These are phyloP conservation scores for Meandrina meandrites DNA, from an alignment of 92 coral and sea anemone genomes.

Conservation along the genomic window DNA sequence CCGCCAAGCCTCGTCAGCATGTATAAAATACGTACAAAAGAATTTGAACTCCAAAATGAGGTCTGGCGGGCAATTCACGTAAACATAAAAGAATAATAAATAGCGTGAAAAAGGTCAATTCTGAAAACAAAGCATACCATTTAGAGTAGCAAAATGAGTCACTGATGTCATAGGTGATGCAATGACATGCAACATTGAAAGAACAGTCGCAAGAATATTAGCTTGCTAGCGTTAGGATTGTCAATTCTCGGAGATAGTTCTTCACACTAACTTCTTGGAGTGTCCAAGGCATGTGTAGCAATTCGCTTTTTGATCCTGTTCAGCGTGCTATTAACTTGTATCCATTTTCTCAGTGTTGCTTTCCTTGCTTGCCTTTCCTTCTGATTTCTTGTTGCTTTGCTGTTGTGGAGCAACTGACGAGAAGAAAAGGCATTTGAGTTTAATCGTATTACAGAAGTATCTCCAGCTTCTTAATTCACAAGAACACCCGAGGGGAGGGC, in stretches of 20 bases:
- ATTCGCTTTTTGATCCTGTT: not conserved
- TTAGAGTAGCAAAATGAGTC: not conserved
- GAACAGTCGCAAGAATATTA: not conserved
- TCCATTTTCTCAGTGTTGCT: conserved; percentile 44
- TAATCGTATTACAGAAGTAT: not conserved
- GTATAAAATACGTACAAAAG: no score
- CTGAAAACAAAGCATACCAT: no score
- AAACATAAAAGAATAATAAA: no score
- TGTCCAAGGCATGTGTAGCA: not conserved
- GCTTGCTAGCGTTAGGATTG: not conserved
- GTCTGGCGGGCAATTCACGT: no score
- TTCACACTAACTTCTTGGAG: not conserved
- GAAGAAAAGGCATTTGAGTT: not conserved
- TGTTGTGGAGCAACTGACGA: conserved; percentile 20
- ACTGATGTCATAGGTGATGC: not conserved
- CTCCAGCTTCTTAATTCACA: not conserved
- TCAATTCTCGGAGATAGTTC: not conserved
- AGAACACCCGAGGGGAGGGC: not conserved
- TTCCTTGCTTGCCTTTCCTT: conserved; percentile 7
- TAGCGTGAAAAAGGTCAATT: no score
- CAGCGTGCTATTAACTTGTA: conserved; percentile 8
- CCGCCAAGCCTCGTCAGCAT: no score
- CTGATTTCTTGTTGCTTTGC: conserved; percentile 21
- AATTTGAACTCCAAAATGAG: no score
- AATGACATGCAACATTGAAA: not conserved